Evolutionary conservation across 2,113 vertebrate species (phyloP), one percentile per base, ranked within the genome.

Genomic region (Camelus dromedarius): DNA sequence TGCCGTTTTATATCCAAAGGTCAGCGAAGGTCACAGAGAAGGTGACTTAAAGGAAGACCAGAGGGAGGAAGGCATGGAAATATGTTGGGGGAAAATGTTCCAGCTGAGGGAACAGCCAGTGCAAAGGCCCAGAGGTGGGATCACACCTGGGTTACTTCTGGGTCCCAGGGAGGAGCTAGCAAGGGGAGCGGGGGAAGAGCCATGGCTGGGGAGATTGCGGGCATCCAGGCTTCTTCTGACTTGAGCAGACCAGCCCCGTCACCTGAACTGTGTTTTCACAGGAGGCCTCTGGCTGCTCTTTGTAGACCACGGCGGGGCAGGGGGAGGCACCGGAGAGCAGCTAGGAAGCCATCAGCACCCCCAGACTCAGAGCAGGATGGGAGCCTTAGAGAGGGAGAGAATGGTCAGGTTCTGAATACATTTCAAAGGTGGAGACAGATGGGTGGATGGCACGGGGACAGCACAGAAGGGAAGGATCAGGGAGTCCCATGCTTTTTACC

Each of bases 201-300:
- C 8, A 0, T 0, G 13, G 32, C 8, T 66, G 5, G 56, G 6
- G 6, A 30, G n/a, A 0, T 0, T 0, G 6, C 28, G 73, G 32
- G 32, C 9, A 2, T 19, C 15, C 13, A 0, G 35, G 35, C 30
- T 6, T 15, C n/a, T n/a, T 15, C 26, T 4, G 69, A 4, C 24
- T 18, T 14, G 15, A 22, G 32, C 58, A 2, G 10, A n/a, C 2
- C 50, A 30, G 60, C 64, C 50, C 0, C 0, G n/a, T 38, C 64
- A 6, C 4, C 52, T 1, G 24, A 13, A 28, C 11, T 13, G 6
- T 8, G 0, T 1, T 19, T 42, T 24, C 87, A 7, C 2, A 5
- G 10, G 48, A 12, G 12, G 32, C 6, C 30, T 54, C 38, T 10
- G 11, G 48, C 76, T 6, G 26, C 32, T 72, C 22, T 3, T 35